These are phyloP conservation scores for Siphamia tubifer DNA, from an alignment of 2,113 vertebrate species.

Conservation along the genomic window DNA sequence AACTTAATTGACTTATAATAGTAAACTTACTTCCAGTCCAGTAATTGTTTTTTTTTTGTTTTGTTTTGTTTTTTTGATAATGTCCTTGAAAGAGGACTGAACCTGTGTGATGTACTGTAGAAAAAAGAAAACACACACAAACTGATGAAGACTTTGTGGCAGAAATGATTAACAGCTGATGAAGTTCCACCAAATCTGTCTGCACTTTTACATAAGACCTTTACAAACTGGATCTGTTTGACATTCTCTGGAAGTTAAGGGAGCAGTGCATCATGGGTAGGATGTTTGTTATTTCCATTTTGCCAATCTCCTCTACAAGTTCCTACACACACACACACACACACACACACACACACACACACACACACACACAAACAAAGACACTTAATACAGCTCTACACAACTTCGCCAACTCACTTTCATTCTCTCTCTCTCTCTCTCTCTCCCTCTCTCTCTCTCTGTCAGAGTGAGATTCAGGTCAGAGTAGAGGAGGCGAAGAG, in stretches of 20 bases:
- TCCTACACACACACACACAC: neutral
- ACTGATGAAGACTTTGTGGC: no score
- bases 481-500: constrained; percentile 65
- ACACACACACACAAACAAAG: neutral
- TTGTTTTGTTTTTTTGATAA: no score
- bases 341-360: neutral
- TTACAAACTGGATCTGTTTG: neutral
- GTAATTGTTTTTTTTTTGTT: no score
- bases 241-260: neutral
- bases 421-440: neutral
- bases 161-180: neutral
- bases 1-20: no score
- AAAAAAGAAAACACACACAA: no score
- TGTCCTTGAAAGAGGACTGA: no score
- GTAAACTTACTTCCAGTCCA: no score
- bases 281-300: constrained; percentile 8
- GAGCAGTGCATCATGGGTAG: neutral
- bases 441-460: constrained; percentile 4
- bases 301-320: constrained; percentile 13
- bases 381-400: neutral
- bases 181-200: neutral
- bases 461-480: constrained; percentile 72
- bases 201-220: neutral
- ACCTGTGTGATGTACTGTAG: no score
- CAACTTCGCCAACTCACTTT: neutral